A percentile compares a stretch with the other conserved stretches of the same genome.
Conservation (phyloP, 2,797 vertebrate genomes). For the Chelonia mydas region DNA sequence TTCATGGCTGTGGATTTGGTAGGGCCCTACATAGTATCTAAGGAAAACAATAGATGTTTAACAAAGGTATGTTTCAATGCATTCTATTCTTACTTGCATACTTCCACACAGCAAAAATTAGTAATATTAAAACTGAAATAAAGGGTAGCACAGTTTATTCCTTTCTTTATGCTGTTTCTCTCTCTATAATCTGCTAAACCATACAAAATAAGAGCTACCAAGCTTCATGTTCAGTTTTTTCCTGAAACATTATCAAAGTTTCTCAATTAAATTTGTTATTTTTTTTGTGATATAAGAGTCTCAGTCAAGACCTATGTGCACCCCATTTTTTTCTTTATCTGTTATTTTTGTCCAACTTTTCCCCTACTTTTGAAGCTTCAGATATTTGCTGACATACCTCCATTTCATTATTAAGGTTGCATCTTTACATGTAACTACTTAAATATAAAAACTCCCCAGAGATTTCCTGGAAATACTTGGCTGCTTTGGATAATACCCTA, state of each 20-base stretch:
- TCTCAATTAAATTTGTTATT: neutral
- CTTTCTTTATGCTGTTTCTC: neutral
- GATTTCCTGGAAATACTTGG: neutral
- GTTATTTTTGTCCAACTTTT: neutral
- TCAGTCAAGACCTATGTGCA: neutral
- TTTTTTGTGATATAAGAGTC: neutral
- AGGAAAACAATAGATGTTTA: constrained; percentile 37
- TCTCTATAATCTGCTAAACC: neutral
- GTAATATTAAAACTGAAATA: neutral
- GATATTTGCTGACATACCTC: neutral
- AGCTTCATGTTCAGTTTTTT: neutral
- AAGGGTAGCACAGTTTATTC: neutral
- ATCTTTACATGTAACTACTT: neutral
- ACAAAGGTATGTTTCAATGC: neutral
- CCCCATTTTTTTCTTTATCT: neutral
- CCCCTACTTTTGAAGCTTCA: neutral
- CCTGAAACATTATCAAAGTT: neutral
- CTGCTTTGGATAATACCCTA: neutral
- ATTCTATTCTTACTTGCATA: constrained; percentile 4
- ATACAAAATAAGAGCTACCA: neutral
- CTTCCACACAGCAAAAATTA: constrained; percentile 1
- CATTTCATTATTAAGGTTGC: neutral
- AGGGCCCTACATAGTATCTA: neutral
- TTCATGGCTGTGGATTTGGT: too few relatives aligned
- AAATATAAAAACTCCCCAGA: neutral